These are phyloP conservation scores for Candidula unifasciata DNA, from an alignment of 2,888 invertebrate species.

Conservation along the genomic window DNA sequence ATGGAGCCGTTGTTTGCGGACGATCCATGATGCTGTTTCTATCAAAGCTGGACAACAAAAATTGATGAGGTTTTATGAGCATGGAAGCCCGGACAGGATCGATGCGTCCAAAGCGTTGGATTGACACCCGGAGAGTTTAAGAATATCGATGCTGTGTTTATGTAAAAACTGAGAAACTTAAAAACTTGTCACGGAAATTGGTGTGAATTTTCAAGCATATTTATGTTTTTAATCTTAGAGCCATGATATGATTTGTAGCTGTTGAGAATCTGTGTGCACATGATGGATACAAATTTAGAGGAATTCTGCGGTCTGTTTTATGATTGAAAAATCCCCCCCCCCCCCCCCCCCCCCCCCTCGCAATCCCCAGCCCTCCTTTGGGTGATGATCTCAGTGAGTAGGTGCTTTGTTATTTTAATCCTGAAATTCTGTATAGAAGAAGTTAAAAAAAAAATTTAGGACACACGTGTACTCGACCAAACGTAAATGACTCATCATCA, in stretches of 20 bases:
- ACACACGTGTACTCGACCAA: too few species aligned
- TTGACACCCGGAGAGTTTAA: slow-evolving; percentile 8
- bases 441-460: too few species aligned
- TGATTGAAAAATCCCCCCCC: too few species aligned
- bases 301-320: too few species aligned
- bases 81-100: slow-evolving; percentile 32
- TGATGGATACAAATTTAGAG: too few species aligned
- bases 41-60: slow-evolving; percentile 56
- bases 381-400: too few species aligned
- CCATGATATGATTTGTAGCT: background rate
- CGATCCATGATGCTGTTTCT: slow-evolving; percentile 58
- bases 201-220: background rate
- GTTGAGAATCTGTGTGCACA: background rate
- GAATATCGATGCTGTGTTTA: slow-evolving; percentile 25
- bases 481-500: too few species aligned
- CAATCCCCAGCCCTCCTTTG: too few species aligned
- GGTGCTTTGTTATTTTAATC: too few species aligned
- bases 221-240: background rate
- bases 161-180: background rate
- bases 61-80: slow-evolving; percentile 57
- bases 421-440: too few species aligned
- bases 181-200: background rate
- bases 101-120: slow-evolving; percentile 10
- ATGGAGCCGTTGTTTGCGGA: slow-evolving; percentile 57
- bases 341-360: too few species aligned